These are phyloP conservation scores for Casuarius casuarius DNA, from an alignment of 2,113 vertebrate species.

Conservation along the genomic window DNA sequence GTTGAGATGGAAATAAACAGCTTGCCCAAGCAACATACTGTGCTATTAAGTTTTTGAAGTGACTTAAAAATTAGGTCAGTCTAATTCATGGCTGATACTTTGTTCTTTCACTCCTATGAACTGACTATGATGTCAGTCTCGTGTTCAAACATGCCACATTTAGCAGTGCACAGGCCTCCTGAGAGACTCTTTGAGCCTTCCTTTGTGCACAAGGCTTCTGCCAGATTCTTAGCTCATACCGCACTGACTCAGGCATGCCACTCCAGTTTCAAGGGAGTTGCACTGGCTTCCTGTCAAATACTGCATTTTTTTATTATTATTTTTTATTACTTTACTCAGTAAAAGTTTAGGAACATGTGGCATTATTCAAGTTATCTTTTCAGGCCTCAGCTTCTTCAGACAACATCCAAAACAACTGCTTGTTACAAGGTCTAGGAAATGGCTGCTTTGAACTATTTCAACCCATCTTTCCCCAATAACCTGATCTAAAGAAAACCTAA, in stretches of 20 bases:
- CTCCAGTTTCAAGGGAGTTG: constrained; percentile 60
- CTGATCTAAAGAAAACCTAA: neutral
- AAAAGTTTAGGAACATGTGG: neutral
- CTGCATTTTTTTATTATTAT: neutral
- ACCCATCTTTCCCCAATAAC: neutral
- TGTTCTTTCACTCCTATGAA: constrained; percentile 66
- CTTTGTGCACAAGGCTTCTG: constrained; percentile 61
- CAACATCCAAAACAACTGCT: neutral
- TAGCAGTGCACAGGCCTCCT: constrained; percentile 31
- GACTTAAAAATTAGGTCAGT: constrained; percentile 68
- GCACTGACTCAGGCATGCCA: constrained; percentile 60
- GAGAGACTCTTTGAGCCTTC: constrained; percentile 66
- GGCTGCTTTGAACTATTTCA: neutral
- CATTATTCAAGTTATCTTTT: neutral
- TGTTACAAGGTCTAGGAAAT: neutral
- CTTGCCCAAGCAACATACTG: constrained; percentile 45
- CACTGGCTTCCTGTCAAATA: constrained; percentile 38
- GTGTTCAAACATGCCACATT: constrained; percentile 69
- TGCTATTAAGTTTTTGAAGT: constrained; percentile 34
- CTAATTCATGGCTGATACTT: constrained; percentile 67
- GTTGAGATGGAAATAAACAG: constrained; percentile 37
- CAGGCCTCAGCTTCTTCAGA: neutral
- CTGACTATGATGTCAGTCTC: constrained; percentile 66
- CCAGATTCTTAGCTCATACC: constrained; percentile 65
- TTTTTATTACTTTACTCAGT: neutral